Evolutionary conservation across 2,888 invertebrate species (phyloP), one percentile per base, ranked within the genome.

Genomic region (Spicauda simplicius): DNA sequence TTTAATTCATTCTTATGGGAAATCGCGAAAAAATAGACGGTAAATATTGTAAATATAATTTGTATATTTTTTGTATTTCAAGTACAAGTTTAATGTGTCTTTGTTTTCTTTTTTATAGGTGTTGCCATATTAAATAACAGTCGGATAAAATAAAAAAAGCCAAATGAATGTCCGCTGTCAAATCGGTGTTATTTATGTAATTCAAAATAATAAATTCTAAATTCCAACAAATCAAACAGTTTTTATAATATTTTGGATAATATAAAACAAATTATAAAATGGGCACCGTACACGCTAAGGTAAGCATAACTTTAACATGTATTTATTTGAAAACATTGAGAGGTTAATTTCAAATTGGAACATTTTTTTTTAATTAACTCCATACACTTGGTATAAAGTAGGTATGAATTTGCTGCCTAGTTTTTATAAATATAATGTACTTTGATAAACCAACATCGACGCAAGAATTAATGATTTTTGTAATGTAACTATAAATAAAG

Each of bases 161-260:
- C 54, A 62, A 62, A 62, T 64, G 50, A 37, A 37, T 37, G 54
- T 64, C 57, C 19, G 66, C 69, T 74, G 76, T 77, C 75, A 76
- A 71, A 71, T 69, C 71, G 72, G 74, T 74, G 72, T 78, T 52
- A 76, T 80, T 80, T 80, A 80, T 78, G 76, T 80, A 79, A 78
- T 79, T 78, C 73, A 74, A 76, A 76, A 73, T 55, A 69, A 68
- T 72, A 74, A 73, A 73, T 72, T 73, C 73, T 63, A 75, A 76
- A 75, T 76, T 74, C 63, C 52, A 65, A 60, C 70, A 64, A 64
- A 33, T 68, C 61, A 48, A 58, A 20, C 18, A 14, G 4, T 50
- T 19, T 20, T 19, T 20, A 25, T 60, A 16, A 20, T 16, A 16
- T 25, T 54, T 25, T 6, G 14, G 45, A 54, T 53, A 68, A 48